Evolutionary conservation across 92 coral and sea anemone genomes (phyloP).

Genomic region (Blastomussa wellsi): DNA sequence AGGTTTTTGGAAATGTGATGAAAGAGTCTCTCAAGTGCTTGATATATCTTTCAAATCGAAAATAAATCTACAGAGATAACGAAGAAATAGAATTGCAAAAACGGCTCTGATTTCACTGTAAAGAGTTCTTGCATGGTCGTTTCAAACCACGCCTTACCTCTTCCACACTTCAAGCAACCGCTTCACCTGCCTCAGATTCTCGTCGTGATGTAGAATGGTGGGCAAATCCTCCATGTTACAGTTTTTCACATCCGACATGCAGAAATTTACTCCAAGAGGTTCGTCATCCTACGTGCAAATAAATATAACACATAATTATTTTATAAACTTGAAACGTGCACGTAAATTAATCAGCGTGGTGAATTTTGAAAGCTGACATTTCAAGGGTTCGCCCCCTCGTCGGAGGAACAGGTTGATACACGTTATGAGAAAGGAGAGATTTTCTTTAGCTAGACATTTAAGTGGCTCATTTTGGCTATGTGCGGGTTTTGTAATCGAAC

Average conservation of each 20-base stretch:
- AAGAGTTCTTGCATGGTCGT: neutral
- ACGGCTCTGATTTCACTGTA: too few relatives aligned
- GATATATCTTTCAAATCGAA: too few relatives aligned
- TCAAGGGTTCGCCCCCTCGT: neutral
- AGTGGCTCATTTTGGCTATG: too few relatives aligned
- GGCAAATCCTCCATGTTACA: constrained; percentile 76
- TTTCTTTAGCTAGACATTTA: too few relatives aligned
- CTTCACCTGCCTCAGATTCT: constrained; percentile 73
- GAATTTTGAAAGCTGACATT: neutral
- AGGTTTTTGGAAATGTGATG: too few relatives aligned
- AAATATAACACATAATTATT: neutral
- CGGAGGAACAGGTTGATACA: neutral
- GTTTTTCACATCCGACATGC: constrained; percentile 72
- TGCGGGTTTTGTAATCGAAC: too few relatives aligned
- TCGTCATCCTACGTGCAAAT: constrained; percentile 51
- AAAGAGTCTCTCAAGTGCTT: too few relatives aligned
- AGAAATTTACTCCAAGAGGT: constrained; percentile 72
- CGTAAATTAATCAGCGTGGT: neutral
- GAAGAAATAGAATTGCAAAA: too few relatives aligned
- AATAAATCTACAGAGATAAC: too few relatives aligned
- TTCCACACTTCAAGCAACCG: constrained; percentile 67
- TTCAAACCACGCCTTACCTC: constrained; percentile 53
- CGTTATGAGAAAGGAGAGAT: too few relatives aligned
- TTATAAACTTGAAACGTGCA: neutral
- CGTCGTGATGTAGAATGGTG: constrained; percentile 56